Evolutionary conservation across 2,888 invertebrate species (phyloP), one percentile per base, ranked within the genome.

Genomic region (Sarcophaga subvicina): DNA sequence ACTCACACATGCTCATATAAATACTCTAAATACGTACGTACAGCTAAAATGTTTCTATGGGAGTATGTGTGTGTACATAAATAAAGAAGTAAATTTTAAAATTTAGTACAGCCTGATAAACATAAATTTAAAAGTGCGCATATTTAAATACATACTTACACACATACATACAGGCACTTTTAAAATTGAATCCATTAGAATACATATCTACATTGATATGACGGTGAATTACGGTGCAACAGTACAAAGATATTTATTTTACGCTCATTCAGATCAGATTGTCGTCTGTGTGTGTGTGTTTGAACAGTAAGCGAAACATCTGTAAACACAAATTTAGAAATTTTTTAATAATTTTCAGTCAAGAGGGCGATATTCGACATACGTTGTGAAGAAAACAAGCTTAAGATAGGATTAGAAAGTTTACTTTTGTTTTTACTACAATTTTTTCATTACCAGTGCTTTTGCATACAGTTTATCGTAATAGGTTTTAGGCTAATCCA

Each of bases 71-170:
- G 37, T 71, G 27, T 71, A 64, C 14, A 72, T 11, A 72, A 72
- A 80, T 45, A 60, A 72, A 72, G 27, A 54, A 66, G 59, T 60
- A 71, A 73, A 75, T 64, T 75, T 75, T 4, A 66, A 37, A 73
- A 80, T 73, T 73, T 73, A 80, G 73, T 80, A 73, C 62, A 62
- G 54, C 59, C 64, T 59, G 59, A 63, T 75, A 59, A 70, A 64
- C 67, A 79, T 60, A 84, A 75, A 69, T 60, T 27, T 27, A 59
- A 45, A 73, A 25, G 12, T 73, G 67, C n/a, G 59, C 11, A 27
- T 66, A 54, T 62, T 66, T 64, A 59, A 59, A 72, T 20, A 64
- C 4, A n/a, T 73, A 20, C 17, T 25, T 6, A 63, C 62, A 49
- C 54, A 54, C 14, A 37, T 17, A 14, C 49, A 11, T 4, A 11